phyloP scores from a whole-genome alignment of 1,140 invertebrate species.

The Ceratina australensis region DNA sequence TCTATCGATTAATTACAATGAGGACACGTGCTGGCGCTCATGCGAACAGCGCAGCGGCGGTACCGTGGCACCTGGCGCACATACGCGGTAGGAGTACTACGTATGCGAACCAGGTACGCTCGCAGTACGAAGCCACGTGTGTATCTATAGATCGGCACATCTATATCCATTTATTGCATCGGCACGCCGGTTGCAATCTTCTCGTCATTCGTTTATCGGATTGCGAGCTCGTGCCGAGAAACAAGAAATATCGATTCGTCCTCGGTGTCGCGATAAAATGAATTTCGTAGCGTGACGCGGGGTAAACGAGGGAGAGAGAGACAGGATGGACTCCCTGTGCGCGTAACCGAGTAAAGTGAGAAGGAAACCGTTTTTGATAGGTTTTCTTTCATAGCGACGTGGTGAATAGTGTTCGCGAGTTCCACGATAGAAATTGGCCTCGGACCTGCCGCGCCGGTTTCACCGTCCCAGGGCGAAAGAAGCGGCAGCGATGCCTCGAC shows the following conservation, averaged over 20 bases:
- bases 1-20: too few relatives aligned
- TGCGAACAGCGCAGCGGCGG: neutral
- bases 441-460: constrained; percentile 18
- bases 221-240: constrained; percentile 49
- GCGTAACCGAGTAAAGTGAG: neutral
- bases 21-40: too few relatives aligned
- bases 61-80: constrained; percentile 3
- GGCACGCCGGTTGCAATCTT: constrained; percentile 54
- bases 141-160: constrained; percentile 22
- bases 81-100: neutral
- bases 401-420: constrained; percentile 22
- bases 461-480: constrained; percentile 18
- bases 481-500: too few relatives aligned
- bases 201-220: constrained; percentile 61
- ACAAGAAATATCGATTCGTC: constrained; percentile 66
- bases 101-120: neutral
- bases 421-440: constrained; percentile 38
- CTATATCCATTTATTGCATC: constrained; percentile 52
- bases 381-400: constrained; percentile 34
- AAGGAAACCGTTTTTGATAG: constrained; percentile 28
- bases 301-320: constrained; percentile 20
- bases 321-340: neutral
- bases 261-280: constrained; percentile 63
- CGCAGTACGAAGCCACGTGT: neutral
- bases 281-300: constrained; percentile 58